Percentiles rank a stretch among this genome's conserved stretches.
Evolutionary conservation across 2,888 invertebrate species (phyloP).

Genomic region (Blera fallax): DNA sequence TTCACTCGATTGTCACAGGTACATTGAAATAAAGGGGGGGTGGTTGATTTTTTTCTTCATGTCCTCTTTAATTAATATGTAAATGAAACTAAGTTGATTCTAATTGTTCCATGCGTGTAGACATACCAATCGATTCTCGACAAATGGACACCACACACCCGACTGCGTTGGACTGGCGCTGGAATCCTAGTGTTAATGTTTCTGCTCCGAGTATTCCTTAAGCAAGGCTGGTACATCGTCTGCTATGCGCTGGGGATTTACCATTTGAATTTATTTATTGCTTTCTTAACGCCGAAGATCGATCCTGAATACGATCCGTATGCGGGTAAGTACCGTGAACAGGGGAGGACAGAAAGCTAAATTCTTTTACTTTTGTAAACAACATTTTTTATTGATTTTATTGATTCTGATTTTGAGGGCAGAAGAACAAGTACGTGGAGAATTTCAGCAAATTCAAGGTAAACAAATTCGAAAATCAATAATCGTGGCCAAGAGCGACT

Average conservation of each 20-base stretch:
- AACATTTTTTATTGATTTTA: constrained; percentile 43
- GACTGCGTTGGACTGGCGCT: constrained; percentile 91
- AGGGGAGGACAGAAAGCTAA: not conserved
- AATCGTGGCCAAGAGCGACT: not conserved
- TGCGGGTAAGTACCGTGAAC: constrained; percentile 85
- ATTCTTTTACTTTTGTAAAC: not conserved
- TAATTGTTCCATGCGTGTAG: constrained; percentile 73
- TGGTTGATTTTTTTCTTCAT: not conserved
- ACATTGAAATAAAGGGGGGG: not conserved
- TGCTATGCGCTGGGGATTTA: constrained; percentile 99
- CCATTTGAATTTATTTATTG: constrained; percentile 99
- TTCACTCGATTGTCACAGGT: constrained; percentile 81
- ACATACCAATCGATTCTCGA: constrained; percentile 92
- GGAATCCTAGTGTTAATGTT: constrained; percentile 87
- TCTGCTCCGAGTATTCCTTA: constrained; percentile 90
- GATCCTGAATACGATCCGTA: constrained; percentile 97
- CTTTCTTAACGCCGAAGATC: constrained; percentile 99
- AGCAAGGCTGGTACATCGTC: constrained; percentile 99
- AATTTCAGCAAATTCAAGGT: constrained; percentile 1
- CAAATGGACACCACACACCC: constrained; percentile 91
- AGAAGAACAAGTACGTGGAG: not conserved
- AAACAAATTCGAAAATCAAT: constrained; percentile 31
- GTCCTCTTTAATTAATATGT: not conserved
- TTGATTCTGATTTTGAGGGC: not conserved
- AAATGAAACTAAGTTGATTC: constrained; percentile 7